Evolutionary conservation across 2,888 invertebrate species (phyloP).

Genomic region (Lobophora halterata): DNA sequence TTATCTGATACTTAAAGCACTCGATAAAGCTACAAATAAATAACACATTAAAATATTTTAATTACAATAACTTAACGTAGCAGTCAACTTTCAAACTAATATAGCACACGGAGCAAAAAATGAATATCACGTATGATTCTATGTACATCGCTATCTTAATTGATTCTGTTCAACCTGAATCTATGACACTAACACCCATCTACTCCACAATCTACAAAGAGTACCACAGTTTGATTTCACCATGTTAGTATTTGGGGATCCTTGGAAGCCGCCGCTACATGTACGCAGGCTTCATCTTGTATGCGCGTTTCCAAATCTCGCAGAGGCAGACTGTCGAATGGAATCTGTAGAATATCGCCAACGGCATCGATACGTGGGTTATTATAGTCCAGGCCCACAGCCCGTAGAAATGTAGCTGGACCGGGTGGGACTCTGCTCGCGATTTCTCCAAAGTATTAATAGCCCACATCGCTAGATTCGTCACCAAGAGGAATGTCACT

Average conservation of each 20-base stretch:
- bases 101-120: slow-evolving; percentile 45
- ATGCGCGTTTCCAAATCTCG: slow-evolving; percentile 97
- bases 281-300: slow-evolving; percentile 93
- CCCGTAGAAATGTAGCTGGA: slow-evolving; percentile 95
- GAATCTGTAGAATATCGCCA: slow-evolving; percentile 96
- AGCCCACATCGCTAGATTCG: slow-evolving; percentile 96
- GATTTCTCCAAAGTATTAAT: slow-evolving; percentile 96
- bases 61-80: slow-evolving; percentile 79
- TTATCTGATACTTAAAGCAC: slow-evolving; percentile 66
- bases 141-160: slow-evolving; percentile 19
- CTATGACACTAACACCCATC: slow-evolving; percentile 71
- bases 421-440: slow-evolving; percentile 93
- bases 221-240: slow-evolving; percentile 54
- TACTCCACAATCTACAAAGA: slow-evolving; percentile 47
- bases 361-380: slow-evolving; percentile 95
- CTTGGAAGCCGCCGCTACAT: slow-evolving; percentile 83
- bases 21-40: slow-evolving; percentile 78
- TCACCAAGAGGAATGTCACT: slow-evolving; percentile 94
- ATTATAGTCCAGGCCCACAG: slow-evolving; percentile 98
- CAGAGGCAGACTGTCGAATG: slow-evolving; percentile 97
- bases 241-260: slow-evolving; percentile 57
- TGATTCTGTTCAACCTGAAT: slow-evolving; percentile 35
- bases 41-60: slow-evolving; percentile 79
- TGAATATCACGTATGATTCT: slow-evolving; percentile 27
- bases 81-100: slow-evolving; percentile 72